Conservation (phyloP, 1,140 invertebrate genomes). For the Agrilus planipennis region DNA sequence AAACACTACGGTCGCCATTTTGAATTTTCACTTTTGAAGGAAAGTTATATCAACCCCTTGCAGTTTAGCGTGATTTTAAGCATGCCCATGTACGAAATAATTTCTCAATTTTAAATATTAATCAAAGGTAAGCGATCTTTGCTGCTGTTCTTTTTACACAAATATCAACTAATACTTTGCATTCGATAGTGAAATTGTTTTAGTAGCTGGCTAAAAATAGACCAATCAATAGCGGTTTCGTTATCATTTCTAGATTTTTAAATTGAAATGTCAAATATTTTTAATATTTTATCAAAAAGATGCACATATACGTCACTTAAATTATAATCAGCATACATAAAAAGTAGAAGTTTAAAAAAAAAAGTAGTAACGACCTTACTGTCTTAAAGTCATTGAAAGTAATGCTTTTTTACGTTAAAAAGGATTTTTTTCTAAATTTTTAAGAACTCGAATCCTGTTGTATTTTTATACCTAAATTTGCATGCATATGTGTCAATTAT, state of each 20-base stretch:
- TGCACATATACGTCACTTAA: neutral
- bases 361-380: no score
- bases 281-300: conserved; percentile 1
- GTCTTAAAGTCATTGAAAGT: no score
- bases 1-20: conserved; percentile 29
- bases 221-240: conserved; percentile 25
- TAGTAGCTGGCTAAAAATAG: conserved; percentile 22
- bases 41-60: neutral
- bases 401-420: no score
- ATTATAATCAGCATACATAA: neutral
- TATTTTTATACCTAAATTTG: no score
- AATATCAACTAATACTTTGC: no score
- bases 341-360: neutral
- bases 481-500: no score
- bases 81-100: neutral
- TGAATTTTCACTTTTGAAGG: conserved; percentile 35
- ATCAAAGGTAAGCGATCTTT: no score
- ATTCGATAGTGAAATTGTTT: conserved; percentile 21
- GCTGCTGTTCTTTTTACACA: no score
- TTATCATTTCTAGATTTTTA: conserved; percentile 18
- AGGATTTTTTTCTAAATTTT: no score
- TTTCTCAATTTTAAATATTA: conserved; percentile 5
- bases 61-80: neutral
- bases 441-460: no score
- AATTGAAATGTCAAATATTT: neutral